A percentile compares a stretch with the other conserved stretches of the same genome.
Evolutionary conservation across 2,113 vertebrate genomes (phyloP).

Genomic region (Sisor rabdophorus): DNA sequence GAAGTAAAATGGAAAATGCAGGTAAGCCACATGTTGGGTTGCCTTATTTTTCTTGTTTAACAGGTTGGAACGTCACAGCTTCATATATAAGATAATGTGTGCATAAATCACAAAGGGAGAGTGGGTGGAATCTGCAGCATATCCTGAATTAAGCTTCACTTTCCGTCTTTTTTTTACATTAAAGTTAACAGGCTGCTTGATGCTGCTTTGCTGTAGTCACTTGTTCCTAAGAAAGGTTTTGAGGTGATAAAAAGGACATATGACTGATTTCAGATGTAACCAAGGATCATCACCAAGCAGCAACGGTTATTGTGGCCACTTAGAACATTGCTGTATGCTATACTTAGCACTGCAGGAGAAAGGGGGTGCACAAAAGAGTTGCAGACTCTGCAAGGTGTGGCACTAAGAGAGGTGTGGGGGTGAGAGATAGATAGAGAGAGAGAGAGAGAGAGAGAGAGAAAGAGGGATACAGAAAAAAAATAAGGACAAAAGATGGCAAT

Average conservation of each 20-base stretch:
- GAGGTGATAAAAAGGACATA: background rate
- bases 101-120: background rate
- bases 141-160: constrained; percentile 37
- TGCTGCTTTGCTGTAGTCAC: constrained; percentile 7
- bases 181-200: background rate
- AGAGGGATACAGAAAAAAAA: no score
- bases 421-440: background rate
- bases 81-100: background rate
- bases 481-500: background rate
- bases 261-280: background rate
- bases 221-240: background rate
- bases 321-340: background rate
- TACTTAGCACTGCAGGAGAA: constrained; percentile 8
- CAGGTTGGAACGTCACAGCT: background rate
- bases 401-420: background rate
- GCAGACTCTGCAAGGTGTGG: constrained; percentile 30
- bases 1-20: background rate
- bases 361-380: background rate
- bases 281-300: background rate
- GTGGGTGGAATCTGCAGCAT: background rate
- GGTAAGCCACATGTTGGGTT: background rate
- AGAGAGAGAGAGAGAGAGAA: background rate
- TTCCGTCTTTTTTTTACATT: constrained; percentile 11
- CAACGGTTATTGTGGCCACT: background rate
- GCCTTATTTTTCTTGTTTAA: background rate